Percentiles rank a stretch among this genome's conserved stretches.
These are phyloP conservation scores for Corythucha ciliata DNA, from an alignment of 2,888 invertebrate genomes.

Conservation along the genomic window DNA sequence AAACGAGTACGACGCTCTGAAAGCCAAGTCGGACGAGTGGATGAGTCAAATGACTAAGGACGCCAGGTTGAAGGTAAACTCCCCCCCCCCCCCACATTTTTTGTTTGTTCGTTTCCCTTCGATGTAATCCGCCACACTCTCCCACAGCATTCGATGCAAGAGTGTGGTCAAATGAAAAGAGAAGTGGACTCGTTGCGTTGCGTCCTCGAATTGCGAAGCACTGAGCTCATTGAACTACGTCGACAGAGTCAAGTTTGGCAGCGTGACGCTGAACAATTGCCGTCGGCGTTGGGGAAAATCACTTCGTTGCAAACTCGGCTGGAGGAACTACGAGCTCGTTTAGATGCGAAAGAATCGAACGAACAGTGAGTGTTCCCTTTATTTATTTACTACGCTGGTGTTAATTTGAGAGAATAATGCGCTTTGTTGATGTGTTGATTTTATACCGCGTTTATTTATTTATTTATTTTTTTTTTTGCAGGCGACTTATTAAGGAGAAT, in stretches of 20 bases:
- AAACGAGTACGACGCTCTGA: slow-evolving; percentile 18
- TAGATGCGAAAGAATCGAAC: slow-evolving; percentile 56
- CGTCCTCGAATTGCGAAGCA: slow-evolving; percentile 79
- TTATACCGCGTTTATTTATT: not conserved
- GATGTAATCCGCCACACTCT: not conserved
- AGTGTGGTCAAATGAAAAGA: slow-evolving; percentile 46
- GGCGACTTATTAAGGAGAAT: slow-evolving; percentile 59
- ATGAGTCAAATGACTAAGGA: slow-evolving; percentile 20
- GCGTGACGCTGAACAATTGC: slow-evolving; percentile 65
- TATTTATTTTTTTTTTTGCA: slow-evolving; percentile 40
- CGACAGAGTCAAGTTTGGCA: slow-evolving; percentile 59
- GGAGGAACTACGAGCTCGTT: slow-evolving; percentile 72
- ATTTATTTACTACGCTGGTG: too few species aligned
- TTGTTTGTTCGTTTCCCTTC: not conserved
- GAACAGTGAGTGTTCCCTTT: slow-evolving; percentile 56
- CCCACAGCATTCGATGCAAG: slow-evolving; percentile 21
- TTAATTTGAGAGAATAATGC: too few species aligned
- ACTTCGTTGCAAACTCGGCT: slow-evolving; percentile 69
- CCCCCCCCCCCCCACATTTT: not conserved
- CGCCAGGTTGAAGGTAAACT: slow-evolving; percentile 22
- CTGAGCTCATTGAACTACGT: slow-evolving; percentile 69
- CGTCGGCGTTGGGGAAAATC: slow-evolving; percentile 61
- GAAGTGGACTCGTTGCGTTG: slow-evolving; percentile 76
- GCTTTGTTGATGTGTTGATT: not conserved
- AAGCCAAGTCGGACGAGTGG: slow-evolving; percentile 18